Conservation (phyloP, 2,113 vertebrate species). For the Osmerus mordax region DNA sequence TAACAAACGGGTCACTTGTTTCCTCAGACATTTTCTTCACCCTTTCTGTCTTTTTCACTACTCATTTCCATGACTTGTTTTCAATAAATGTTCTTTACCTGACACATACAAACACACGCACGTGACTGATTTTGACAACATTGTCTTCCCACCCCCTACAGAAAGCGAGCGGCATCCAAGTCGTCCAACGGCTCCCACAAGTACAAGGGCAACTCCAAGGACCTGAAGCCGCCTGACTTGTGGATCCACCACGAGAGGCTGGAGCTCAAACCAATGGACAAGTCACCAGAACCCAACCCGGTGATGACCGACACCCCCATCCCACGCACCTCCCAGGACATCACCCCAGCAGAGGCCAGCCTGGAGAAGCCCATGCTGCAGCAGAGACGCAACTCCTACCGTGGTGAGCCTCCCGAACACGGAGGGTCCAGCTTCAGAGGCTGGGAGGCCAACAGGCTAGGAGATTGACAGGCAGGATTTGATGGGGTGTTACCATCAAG, state of each 20-base stretch:
- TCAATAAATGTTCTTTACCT: neutral
- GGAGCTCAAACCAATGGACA: conserved; percentile 95
- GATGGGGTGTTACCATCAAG: too few relatives aligned
- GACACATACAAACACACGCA: neutral
- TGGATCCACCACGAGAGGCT: conserved; percentile 98
- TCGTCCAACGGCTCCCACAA: conserved; percentile 95
- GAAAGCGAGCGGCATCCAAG: conserved; percentile 94
- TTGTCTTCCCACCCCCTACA: conserved; percentile 41
- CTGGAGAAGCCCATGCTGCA: conserved; percentile 87
- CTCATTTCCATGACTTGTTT: neutral
- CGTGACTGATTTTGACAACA: neutral
- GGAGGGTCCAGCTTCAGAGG: neutral
- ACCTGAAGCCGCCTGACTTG: conserved; percentile 95
- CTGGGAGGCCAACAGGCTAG: neutral
- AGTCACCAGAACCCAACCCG: conserved; percentile 94
- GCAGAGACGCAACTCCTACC: conserved; percentile 93
- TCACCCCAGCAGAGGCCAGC: conserved; percentile 87
- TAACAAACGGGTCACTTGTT: neutral
- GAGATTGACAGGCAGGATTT: neutral
- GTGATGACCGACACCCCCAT: conserved; percentile 97
- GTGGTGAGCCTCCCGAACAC: conserved; percentile 74
- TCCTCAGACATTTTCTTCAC: neutral
- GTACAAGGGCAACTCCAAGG: conserved; percentile 96
- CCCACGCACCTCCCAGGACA: conserved; percentile 92
- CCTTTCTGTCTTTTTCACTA: neutral